Percentiles rank a stretch among this genome's conserved stretches.
These are phyloP conservation scores for Metallyticus violacea DNA, from an alignment of 2,888 invertebrate genomes.

Conservation along the genomic window DNA sequence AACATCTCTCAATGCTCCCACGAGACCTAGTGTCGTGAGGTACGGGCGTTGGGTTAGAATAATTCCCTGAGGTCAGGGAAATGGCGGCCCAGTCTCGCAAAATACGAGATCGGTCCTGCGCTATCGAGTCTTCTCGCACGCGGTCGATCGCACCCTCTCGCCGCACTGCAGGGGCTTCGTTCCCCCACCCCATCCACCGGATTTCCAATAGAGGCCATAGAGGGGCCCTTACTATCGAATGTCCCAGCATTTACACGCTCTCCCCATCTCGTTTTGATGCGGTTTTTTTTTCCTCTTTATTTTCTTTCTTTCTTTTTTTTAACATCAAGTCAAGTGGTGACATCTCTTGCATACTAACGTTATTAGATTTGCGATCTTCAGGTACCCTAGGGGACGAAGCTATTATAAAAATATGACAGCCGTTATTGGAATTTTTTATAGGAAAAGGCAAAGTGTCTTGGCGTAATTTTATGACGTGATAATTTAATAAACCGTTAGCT, in stretches of 20 bases:
- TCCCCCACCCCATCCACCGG: neutral
- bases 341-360: neutral
- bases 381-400: neutral
- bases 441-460: neutral
- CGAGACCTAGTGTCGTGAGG: neutral
- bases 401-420: neutral
- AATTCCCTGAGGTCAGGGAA: neutral
- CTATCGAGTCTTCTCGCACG: neutral
- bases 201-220: neutral
- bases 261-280: neutral
- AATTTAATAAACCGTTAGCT: neutral
- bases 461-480: neutral
- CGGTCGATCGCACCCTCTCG: conserved; percentile 23
- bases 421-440: neutral
- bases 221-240: neutral
- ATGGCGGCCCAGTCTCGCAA: conserved; percentile 7
- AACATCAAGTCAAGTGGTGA: neutral
- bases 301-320: neutral
- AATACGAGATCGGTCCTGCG: conserved; percentile 5
- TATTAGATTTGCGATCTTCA: neutral
- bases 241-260: neutral
- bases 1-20: neutral
- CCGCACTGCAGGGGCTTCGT: conserved; percentile 25
- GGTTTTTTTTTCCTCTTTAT: neutral
- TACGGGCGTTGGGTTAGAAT: neutral